These are phyloP conservation scores for Pristiophorus japonicus DNA, from an alignment of 2,113 vertebrate species.

Conservation along the genomic window DNA sequence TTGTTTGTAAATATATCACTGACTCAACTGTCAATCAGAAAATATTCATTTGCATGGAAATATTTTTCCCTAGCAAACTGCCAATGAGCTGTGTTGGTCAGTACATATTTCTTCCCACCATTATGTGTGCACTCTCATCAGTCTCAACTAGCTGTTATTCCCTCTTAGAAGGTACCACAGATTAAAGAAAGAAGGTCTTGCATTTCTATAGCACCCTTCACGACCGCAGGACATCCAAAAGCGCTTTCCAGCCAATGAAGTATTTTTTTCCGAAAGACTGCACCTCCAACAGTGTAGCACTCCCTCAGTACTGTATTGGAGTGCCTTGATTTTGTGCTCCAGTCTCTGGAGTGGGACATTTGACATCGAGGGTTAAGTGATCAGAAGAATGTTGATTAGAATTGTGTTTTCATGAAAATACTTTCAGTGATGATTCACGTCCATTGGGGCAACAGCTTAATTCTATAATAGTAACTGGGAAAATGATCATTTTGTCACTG, in stretches of 20 bases:
- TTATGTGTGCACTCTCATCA: conserved; percentile 25
- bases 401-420: not conserved
- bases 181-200: not conserved
- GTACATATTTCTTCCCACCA: conserved; percentile 15
- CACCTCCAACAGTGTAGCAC: not conserved
- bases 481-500: not conserved
- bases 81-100: conserved; percentile 34
- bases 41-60: conserved; percentile 18
- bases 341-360: not conserved
- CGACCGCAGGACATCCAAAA: not conserved
- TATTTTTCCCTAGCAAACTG: conserved; percentile 23
- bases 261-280: too few relatives aligned
- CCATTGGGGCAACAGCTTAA: not conserved
- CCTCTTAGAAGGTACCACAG: not conserved
- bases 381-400: not conserved
- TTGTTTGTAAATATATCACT: conserved; percentile 27
- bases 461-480: not conserved
- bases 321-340: not conserved
- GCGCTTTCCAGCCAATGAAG: not conserved
- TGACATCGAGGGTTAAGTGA: not conserved
- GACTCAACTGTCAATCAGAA: conserved; percentile 20
- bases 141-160: not conserved
- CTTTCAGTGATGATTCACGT: not conserved
- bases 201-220: not conserved
- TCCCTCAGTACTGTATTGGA: not conserved